Conservation (phyloP, 1,140 invertebrate genomes). For the Drosophila watanabei region DNA sequence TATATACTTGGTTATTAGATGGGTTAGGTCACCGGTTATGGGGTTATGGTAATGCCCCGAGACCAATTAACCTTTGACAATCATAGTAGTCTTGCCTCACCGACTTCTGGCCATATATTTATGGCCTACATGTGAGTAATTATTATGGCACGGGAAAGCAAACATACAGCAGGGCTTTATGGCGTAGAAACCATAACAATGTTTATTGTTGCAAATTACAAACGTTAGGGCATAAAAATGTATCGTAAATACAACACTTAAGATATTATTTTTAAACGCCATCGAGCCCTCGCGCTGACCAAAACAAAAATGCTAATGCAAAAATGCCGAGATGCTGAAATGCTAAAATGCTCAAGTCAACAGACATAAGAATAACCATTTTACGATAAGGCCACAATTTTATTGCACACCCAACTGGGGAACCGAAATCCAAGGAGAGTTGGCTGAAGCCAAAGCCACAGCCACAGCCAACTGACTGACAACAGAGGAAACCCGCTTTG, state of each 20-base stretch:
- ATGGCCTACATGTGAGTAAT: constrained; percentile 38
- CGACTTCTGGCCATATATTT: constrained; percentile 18
- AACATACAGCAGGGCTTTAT: constrained; percentile 11
- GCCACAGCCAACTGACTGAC: constrained; percentile 40
- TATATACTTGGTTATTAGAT: constrained; percentile 12
- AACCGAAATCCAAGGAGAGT: constrained; percentile 13
- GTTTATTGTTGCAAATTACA: constrained; percentile 44
- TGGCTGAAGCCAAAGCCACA: constrained; percentile 8
- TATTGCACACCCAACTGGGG: constrained; percentile 46
- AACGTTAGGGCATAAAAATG: constrained; percentile 48
- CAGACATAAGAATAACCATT: constrained; percentile 56
- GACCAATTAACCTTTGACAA: constrained; percentile 50
- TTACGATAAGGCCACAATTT: constrained; percentile 64
- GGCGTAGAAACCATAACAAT: constrained; percentile 40
- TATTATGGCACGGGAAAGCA: constrained; percentile 3
- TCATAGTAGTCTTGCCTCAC: constrained; percentile 5
- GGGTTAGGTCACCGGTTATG: constrained; percentile 27
- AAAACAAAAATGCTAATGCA: constrained; percentile 44
- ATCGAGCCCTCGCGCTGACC: constrained; percentile 29
- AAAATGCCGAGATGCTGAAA: constrained; percentile 13
- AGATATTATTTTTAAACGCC: constrained; percentile 48
- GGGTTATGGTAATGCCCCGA: constrained; percentile 53
- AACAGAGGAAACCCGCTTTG: constrained; percentile 41
- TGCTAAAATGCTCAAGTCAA: constrained; percentile 27
- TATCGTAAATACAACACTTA: constrained; percentile 55